A percentile compares a stretch with the other conserved stretches of the same genome.
These are phyloP conservation scores for Dione vanillae DNA, from an alignment of 2,888 invertebrate species.

Conservation along the genomic window DNA sequence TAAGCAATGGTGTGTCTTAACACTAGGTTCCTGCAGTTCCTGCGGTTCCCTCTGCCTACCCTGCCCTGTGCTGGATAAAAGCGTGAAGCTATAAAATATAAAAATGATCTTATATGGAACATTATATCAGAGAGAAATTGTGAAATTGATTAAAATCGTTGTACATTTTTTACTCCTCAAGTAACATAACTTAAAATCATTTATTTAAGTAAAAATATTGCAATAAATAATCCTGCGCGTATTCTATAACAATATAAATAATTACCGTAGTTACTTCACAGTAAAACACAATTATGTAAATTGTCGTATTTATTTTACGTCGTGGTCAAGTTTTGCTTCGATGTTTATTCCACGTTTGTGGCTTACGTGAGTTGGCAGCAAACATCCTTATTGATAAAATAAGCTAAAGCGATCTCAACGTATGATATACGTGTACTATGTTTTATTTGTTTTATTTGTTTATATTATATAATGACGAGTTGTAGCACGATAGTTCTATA, in stretches of 20 bases:
- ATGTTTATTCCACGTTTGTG: constrained; percentile 4
- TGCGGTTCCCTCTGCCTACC: too few species aligned
- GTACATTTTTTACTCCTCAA: too few species aligned
- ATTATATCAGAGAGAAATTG: too few species aligned
- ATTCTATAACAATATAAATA: neutral
- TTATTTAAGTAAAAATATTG: too few species aligned
- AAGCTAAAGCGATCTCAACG: constrained; percentile 2
- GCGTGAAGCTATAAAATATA: too few species aligned
- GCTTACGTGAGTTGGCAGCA: constrained; percentile 43
- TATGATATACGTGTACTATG: neutral
- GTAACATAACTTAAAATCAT: neutral
- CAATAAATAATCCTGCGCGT: too few species aligned
- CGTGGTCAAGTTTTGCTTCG: neutral
- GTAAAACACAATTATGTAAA: constrained; percentile 11
- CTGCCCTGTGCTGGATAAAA: too few species aligned
- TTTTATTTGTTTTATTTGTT: neutral
- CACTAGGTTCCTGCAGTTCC: too few species aligned
- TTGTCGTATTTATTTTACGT: neutral
- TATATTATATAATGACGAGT: neutral
- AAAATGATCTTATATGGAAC: too few species aligned
- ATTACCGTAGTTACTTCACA: neutral
- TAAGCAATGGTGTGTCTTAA: too few species aligned
- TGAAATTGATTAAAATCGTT: too few species aligned
- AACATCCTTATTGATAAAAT: constrained; percentile 39
- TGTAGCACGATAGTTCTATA: neutral